Evolutionary conservation across 2,113 vertebrate genomes (phyloP).

Genomic region (Aspidoscelis tigris): DNA sequence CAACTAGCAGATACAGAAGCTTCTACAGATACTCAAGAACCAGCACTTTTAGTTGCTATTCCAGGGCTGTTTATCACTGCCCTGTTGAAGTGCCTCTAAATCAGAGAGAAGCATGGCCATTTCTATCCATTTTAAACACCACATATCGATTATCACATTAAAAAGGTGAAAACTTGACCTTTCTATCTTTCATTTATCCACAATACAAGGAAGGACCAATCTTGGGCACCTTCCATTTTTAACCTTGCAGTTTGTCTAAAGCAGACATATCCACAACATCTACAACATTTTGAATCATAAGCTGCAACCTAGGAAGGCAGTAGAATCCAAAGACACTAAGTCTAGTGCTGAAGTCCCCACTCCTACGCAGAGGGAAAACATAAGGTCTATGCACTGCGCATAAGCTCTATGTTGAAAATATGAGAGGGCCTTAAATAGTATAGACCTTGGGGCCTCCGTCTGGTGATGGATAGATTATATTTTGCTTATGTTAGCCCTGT

Average conservation of each 20-base stretch:
- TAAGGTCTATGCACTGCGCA: not conserved
- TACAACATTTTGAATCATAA: slow-evolving; percentile 13
- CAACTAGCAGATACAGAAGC: not conserved
- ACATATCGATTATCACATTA: not conserved
- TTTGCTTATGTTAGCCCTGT: slow-evolving; percentile 1
- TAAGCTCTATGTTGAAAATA: not conserved
- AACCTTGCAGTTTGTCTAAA: slow-evolving; percentile 14
- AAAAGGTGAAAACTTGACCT: slow-evolving; percentile 37
- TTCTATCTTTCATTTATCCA: slow-evolving; percentile 20
- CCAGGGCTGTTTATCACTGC: slow-evolving; percentile 7
- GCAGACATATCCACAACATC: slow-evolving; percentile 1
- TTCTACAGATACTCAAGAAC: accelerated
- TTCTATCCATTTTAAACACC: slow-evolving; percentile 15
- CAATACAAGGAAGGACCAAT: slow-evolving; percentile 17
- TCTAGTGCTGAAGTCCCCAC: not conserved
- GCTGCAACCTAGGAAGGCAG: not conserved
- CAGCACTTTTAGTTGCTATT: not conserved
- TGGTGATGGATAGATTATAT: slow-evolving; percentile 9
- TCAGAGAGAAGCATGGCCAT: not conserved
- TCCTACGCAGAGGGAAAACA: not conserved
- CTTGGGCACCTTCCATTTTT: not conserved
- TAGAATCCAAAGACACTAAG: not conserved
- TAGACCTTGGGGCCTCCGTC: slow-evolving; percentile 17
- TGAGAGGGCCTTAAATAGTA: slow-evolving; percentile 6
- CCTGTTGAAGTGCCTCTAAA: not conserved